A percentile compares a stretch with the other conserved stretches of the same genome.
phyloP scores from a whole-genome alignment of 2,888 invertebrate species.

The Epinotia demarniana region DNA sequence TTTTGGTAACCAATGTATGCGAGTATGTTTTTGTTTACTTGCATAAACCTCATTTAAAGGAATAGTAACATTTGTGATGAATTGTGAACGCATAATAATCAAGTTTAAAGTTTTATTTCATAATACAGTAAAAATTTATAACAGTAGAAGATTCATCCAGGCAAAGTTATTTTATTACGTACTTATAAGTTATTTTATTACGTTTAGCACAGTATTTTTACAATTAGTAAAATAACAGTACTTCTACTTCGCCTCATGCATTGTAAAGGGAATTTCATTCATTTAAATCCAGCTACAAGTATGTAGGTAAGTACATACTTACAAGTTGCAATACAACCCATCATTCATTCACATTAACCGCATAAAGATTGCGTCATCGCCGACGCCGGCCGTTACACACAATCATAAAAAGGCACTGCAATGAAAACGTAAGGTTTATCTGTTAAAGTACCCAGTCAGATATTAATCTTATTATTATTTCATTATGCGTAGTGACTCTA shows the following conservation, averaged over 20 bases:
- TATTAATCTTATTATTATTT: neutral
- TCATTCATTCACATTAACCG: conserved; percentile 39
- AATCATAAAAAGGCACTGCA: conserved; percentile 17
- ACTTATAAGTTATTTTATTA: too few species aligned
- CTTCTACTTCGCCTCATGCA: conserved; percentile 19
- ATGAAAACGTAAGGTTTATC: conserved; percentile 26
- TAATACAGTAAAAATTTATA: too few species aligned
- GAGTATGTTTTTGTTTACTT: neutral
- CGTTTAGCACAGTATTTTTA: neutral
- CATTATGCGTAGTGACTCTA: too few species aligned
- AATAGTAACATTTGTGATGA: neutral
- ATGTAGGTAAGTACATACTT: conserved; percentile 16
- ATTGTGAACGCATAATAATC: neutral
- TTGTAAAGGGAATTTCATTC: conserved; percentile 21
- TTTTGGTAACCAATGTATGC: neutral
- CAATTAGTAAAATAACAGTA: neutral
- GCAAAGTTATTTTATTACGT: too few species aligned
- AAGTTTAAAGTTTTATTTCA: neutral
- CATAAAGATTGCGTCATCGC: conserved; percentile 38
- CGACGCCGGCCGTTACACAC: conserved; percentile 19
- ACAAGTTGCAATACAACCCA: conserved; percentile 33
- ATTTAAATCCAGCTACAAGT: conserved; percentile 13
- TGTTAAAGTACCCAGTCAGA: conserved; percentile 2
- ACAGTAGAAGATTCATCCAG: too few species aligned
- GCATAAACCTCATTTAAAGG: neutral